Conservation (phyloP, 2,888 invertebrate species). For the Thera obeliscata region DNA sequence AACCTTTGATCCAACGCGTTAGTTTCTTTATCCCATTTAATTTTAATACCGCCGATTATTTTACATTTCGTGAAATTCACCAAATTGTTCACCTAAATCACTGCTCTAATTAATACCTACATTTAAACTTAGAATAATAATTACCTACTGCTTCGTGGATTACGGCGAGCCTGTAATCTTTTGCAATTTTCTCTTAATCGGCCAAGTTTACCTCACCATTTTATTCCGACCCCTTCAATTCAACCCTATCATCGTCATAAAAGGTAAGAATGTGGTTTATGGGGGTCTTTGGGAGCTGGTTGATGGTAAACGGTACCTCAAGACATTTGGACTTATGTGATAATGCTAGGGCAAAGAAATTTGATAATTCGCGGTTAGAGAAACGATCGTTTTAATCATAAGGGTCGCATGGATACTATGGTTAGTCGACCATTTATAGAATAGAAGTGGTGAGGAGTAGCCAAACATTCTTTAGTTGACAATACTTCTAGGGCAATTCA, state of each 20-base stretch:
- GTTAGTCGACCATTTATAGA: conserved; percentile 67
- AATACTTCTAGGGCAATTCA: neutral
- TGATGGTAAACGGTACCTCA: conserved; percentile 62
- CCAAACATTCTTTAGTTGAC: neutral
- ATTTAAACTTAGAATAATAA: conserved; percentile 75
- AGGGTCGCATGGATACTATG: conserved; percentile 76
- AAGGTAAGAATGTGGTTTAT: conserved; percentile 48
- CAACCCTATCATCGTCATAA: conserved; percentile 23
- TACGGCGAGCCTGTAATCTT: conserved; percentile 75
- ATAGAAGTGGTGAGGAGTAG: conserved; percentile 55
- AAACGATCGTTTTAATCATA: conserved; percentile 82
- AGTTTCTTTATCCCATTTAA: conserved; percentile 32
- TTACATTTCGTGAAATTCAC: conserved; percentile 39
- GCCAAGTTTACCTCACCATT: conserved; percentile 60
- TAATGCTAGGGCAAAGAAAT: conserved; percentile 82
- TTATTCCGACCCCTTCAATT: conserved; percentile 54
- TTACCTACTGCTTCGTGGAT: conserved; percentile 72
- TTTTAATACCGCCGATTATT: conserved; percentile 30
- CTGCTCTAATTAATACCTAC: conserved; percentile 69
- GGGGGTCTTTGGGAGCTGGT: conserved; percentile 50
- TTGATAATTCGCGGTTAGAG: conserved; percentile 82
- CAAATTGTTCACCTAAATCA: conserved; percentile 63
- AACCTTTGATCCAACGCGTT: conserved; percentile 15
- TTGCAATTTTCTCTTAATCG: conserved; percentile 82
- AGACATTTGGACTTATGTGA: conserved; percentile 83